Evolutionary conservation across 1,140 invertebrate genomes (phyloP).

Genomic region (Tribolium madens): DNA sequence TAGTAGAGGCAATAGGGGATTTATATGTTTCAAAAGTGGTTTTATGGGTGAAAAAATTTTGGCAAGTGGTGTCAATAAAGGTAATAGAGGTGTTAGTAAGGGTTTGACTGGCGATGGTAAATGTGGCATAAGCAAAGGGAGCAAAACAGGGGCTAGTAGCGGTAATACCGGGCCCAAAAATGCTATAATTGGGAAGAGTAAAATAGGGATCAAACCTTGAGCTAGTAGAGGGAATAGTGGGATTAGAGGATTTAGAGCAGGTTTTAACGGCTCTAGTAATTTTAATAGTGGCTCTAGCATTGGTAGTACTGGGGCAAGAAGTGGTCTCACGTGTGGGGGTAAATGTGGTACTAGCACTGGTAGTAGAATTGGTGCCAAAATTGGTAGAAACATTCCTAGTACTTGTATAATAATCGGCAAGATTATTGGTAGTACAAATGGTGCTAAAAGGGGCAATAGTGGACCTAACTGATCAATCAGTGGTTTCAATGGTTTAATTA

Average conservation of each 20-base stretch:
- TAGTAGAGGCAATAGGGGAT: background rate
- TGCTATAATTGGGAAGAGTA: background rate
- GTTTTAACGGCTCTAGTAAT: background rate
- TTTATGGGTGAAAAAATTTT: background rate
- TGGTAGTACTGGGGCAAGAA: background rate
- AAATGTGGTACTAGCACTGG: background rate
- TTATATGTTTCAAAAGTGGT: conserved; percentile 1
- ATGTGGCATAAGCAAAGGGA: background rate
- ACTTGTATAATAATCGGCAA: background rate
- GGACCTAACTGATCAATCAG: background rate
- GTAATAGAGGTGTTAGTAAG: background rate
- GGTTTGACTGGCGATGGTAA: background rate
- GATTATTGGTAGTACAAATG: background rate
- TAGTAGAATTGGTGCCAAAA: background rate
- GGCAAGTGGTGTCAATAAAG: background rate
- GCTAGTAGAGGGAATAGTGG: background rate
- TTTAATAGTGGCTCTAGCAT: background rate
- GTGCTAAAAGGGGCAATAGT: background rate
- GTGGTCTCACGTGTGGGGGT: background rate
- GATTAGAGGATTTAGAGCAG: background rate
- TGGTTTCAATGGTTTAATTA: background rate
- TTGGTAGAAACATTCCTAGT: background rate
- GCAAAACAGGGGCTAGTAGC: background rate
- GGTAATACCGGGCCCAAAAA: background rate
- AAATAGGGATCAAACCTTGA: background rate